Evolutionary conservation across 2,113 vertebrate species (phyloP).

Genomic region (Poeciliopsis turrubarensis): DNA sequence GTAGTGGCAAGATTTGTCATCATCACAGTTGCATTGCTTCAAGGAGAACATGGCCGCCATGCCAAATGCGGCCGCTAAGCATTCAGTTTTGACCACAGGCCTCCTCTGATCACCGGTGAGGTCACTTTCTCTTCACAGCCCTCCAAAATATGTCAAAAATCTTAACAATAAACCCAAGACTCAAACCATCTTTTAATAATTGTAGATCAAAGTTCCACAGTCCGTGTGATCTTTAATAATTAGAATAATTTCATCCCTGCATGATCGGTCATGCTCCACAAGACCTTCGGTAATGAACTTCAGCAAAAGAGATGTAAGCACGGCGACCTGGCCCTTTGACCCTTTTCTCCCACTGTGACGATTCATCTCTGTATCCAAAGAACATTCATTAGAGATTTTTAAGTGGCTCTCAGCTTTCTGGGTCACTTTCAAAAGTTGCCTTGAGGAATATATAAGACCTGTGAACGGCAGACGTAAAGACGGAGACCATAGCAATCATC

Average conservation of each 20-base stretch:
- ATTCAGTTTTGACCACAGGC: not conserved
- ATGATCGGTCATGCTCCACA: slow-evolving; percentile 54
- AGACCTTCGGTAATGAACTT: slow-evolving; percentile 49
- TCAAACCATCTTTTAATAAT: not conserved
- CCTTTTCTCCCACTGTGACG: slow-evolving; percentile 39
- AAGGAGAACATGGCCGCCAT: not conserved
- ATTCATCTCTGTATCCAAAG: slow-evolving; percentile 43
- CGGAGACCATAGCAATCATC: slow-evolving; percentile 32
- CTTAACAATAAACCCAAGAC: not conserved
- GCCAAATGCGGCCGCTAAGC: not conserved
- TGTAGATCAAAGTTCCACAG: slow-evolving; percentile 5
- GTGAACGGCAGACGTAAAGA: not conserved
- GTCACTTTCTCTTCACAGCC: not conserved
- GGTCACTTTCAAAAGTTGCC: slow-evolving; percentile 65
- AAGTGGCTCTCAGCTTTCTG: slow-evolving; percentile 70
- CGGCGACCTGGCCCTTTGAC: slow-evolving; percentile 52
- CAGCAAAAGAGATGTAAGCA: slow-evolving; percentile 11
- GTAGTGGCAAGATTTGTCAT: not conserved
- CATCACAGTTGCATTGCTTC: no score
- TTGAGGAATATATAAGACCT: slow-evolving; percentile 69
- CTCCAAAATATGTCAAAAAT: not conserved
- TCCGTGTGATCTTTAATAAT: slow-evolving; percentile 6
- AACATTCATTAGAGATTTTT: slow-evolving; percentile 67
- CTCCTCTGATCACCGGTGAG: not conserved
- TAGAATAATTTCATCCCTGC: slow-evolving; percentile 31